phyloP scores from a whole-genome alignment of 2,797 vertebrate genomes.

The Sciaenops ocellatus region DNA sequence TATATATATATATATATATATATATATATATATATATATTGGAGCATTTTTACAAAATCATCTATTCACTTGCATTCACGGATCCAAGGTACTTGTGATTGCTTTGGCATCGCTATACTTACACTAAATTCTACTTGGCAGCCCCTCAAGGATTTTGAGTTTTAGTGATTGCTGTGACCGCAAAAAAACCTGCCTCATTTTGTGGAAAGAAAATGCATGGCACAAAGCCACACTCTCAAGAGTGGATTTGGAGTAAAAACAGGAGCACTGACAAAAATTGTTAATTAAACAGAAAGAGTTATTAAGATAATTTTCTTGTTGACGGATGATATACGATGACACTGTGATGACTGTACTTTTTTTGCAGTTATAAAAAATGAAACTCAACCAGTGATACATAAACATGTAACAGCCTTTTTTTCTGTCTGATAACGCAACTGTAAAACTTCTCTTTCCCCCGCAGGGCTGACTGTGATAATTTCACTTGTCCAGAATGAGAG shows the following conservation, averaged over 20 bases:
- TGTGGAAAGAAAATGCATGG: constrained; percentile 55
- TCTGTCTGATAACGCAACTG: constrained; percentile 6
- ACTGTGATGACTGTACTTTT: neutral
- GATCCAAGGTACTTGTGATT: constrained; percentile 68
- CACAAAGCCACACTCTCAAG: constrained; percentile 40
- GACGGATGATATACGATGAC: constrained; percentile 40
- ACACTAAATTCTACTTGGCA: constrained; percentile 71
- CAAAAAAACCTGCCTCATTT: constrained; percentile 63
- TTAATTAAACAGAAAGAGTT: constrained; percentile 46
- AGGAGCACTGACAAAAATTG: constrained; percentile 36
- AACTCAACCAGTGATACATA: neutral
- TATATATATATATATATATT: constrained; percentile 4
- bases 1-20: too few species aligned
- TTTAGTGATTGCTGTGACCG: constrained; percentile 68
- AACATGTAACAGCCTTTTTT: neutral
- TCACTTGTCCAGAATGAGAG: constrained; percentile 34
- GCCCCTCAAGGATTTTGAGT: constrained; percentile 65
- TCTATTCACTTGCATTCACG: constrained; percentile 66
- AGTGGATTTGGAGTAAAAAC: constrained; percentile 59
- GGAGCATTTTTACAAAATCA: constrained; percentile 66
- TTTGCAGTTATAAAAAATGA: neutral
- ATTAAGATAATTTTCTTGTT: constrained; percentile 39
- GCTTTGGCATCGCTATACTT: constrained; percentile 69
- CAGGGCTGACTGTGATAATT: constrained; percentile 50
- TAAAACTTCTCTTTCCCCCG: constrained; percentile 22